Evolutionary conservation across 2,888 invertebrate species (phyloP).

Genomic region (Pandemis cinnamomeana): DNA sequence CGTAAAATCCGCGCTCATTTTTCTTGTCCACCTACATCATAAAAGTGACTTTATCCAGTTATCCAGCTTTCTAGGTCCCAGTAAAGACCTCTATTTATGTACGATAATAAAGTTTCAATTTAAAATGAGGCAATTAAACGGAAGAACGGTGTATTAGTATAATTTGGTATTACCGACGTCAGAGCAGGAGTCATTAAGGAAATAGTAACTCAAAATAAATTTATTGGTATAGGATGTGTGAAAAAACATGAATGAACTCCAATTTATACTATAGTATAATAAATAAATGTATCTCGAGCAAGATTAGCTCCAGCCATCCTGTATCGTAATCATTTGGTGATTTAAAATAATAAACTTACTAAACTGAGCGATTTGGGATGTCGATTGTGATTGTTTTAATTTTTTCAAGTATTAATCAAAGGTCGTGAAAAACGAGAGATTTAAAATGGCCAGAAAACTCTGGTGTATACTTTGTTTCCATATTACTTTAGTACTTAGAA

Average conservation of each 20-base stretch:
- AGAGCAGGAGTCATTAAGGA: constrained; percentile 11
- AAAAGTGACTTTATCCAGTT: no score
- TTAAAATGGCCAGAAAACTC: no score
- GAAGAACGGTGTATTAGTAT: neutral
- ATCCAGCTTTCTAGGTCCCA: no score
- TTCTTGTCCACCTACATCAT: no score
- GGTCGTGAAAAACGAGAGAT: no score
- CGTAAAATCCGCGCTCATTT: no score
- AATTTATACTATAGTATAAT: constrained; percentile 14
- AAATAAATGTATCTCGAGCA: constrained; percentile 22
- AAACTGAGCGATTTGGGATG: no score
- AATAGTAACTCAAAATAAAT: constrained; percentile 22
- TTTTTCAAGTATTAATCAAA: no score
- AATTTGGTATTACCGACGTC: neutral
- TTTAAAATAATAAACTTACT: neutral
- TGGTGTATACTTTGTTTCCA: no score
- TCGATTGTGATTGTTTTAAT: no score
- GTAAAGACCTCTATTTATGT: no score
- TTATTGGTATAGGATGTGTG: constrained; percentile 27
- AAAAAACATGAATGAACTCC: constrained; percentile 26
- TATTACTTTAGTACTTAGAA: no score
- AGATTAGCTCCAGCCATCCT: constrained; percentile 5
- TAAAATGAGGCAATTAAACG: neutral
- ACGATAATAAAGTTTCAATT: neutral
- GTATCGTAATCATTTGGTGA: neutral